phyloP scores from a whole-genome alignment of 1,140 invertebrate genomes.

The Bombus difficillimus region DNA sequence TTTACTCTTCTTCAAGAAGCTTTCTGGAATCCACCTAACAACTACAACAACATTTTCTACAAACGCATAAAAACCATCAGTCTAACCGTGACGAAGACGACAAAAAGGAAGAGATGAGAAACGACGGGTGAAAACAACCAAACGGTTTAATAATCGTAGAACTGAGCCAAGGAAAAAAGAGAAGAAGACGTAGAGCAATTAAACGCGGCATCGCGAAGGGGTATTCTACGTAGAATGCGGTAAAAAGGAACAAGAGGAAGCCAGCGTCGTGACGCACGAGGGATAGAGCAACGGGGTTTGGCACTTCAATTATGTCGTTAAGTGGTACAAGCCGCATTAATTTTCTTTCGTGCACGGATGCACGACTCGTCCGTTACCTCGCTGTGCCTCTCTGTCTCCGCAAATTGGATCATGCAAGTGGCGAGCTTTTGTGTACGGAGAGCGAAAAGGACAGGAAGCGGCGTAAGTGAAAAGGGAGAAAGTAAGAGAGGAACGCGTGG shows the following conservation, averaged over 20 bases:
- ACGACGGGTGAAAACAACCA: neutral
- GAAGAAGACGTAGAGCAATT: neutral
- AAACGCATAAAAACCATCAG: too few relatives aligned
- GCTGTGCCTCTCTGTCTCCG: neutral
- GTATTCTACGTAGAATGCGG: neutral
- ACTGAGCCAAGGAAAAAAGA: neutral
- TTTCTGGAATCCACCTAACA: too few relatives aligned
- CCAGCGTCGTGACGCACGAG: neutral
- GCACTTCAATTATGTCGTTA: slow-evolving; percentile 52
- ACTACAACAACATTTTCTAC: too few relatives aligned
- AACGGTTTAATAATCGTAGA: neutral
- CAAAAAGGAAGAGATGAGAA: too few relatives aligned
- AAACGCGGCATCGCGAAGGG: neutral
- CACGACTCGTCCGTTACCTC: neutral
- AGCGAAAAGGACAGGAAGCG: neutral
- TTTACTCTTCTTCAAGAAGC: too few relatives aligned
- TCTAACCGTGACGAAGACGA: too few relatives aligned
- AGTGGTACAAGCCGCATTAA: slow-evolving; percentile 43
- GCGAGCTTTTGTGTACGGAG: slow-evolving; percentile 18
- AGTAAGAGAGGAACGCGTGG: neutral
- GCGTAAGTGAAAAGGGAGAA: neutral
- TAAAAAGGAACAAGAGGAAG: neutral
- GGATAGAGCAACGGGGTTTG: slow-evolving; percentile 10
- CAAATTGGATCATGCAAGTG: slow-evolving; percentile 48
- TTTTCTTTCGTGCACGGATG: slow-evolving; percentile 36